phyloP scores from a whole-genome alignment of 2,797 vertebrate species.

The Buceros bicornis region DNA sequence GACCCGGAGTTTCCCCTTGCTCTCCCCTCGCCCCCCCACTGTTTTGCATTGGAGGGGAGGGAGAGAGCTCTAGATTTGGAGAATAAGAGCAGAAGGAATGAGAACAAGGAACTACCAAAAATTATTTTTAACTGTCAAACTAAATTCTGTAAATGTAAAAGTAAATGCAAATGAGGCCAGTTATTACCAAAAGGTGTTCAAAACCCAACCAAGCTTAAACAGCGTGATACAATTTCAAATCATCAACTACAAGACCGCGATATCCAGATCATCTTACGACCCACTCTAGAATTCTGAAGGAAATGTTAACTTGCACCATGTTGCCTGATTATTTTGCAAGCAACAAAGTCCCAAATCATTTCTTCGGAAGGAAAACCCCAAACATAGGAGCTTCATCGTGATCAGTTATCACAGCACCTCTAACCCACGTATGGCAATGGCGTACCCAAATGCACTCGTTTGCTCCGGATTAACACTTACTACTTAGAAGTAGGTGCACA shows the following conservation, averaged over 20 bases:
- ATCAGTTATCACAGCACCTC: background rate
- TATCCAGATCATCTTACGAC: background rate
- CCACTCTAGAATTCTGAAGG: background rate
- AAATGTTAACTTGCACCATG: background rate
- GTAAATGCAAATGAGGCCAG: background rate
- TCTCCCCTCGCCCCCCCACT: background rate
- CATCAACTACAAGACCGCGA: background rate
- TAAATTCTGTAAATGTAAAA: background rate
- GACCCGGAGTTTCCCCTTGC: background rate
- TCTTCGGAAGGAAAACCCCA: background rate
- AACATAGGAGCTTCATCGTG: background rate
- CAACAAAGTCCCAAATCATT: background rate
- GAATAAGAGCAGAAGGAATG: background rate
- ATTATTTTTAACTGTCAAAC: background rate
- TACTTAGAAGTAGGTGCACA: background rate
- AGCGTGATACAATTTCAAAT: background rate
- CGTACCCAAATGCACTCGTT: accelerated
- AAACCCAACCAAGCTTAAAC: background rate
- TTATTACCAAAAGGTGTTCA: background rate
- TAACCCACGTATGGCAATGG: background rate
- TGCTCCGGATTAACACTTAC: background rate
- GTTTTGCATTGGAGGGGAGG: background rate
- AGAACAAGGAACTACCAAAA: background rate
- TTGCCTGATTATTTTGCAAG: background rate
- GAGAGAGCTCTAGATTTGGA: background rate